Base-by-base conservation (phyloP, 2,797 vertebrate genomes). In the Hybognathus amarus region DNA sequence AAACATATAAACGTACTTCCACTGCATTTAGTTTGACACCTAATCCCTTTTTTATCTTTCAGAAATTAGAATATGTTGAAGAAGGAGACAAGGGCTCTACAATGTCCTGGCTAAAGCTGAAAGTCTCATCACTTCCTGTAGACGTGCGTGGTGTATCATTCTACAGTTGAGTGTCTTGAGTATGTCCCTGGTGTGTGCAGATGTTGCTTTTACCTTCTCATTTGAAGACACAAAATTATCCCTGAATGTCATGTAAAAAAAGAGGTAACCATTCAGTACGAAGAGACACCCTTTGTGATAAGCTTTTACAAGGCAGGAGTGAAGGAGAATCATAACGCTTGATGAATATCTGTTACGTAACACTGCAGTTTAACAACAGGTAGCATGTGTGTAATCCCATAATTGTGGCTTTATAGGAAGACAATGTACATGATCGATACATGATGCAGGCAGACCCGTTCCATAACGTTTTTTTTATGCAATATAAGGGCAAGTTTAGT, bases 91-190 rank as follows among this genome's bases (percentile, higher is more conserved):
- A 89, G 93, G 90, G 82, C 87, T 90, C 90, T 87, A 87, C 86
- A 83, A n/a, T 93, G 89, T 86, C 87, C 71, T 77, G 70, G 82
- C 83, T 86, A 89, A 93, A 91, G 92, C n/a, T 93, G 91, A 92
- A 94, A 67, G 89, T 86, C n/a, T 87, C 92, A 93, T 92, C 90
- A 90, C 90, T 93, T 86, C 87, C 90, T 92, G 92, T 93, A 90
- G 86, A 83, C 20, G 85, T 91, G 92, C 92, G 94, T 94, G 93
- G 91, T n/a, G 88, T 89, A 79, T n/a, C 85, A 24, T 61, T 83
- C 50, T 78, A 18, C 78, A 78, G 52, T 61, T 83, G 33, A 63
- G 20, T 45, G 22, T 64, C 30, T 15, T 74, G 8, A 38, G 22
- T 69, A 56, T n/a, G 40, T 38, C 74, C 30, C 12, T 63, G 42